phyloP scores from a whole-genome alignment of 2,797 vertebrate species.

The Taeniopygia guttata region DNA sequence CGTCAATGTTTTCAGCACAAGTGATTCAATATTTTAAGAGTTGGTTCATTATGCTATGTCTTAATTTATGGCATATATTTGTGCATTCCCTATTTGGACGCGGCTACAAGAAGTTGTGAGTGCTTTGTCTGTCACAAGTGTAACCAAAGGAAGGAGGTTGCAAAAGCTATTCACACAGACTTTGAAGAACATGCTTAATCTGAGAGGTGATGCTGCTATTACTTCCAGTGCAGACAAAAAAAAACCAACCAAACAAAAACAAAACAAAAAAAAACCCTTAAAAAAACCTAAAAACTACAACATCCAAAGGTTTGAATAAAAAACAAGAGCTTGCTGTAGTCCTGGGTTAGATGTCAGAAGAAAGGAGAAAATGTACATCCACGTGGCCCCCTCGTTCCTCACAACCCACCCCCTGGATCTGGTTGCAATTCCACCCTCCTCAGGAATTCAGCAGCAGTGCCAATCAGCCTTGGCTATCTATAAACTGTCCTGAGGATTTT shows the following conservation, averaged over 20 bases:
- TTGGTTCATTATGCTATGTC: background rate
- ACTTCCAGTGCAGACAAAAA: background rate
- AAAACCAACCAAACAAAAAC: too few species aligned
- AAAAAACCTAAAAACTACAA: background rate
- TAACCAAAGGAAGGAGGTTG: background rate
- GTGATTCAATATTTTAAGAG: background rate
- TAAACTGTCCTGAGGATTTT: background rate
- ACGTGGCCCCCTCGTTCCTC: background rate
- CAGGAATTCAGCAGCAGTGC: constrained; percentile 4
- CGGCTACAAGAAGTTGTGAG: background rate
- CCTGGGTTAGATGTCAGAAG: background rate
- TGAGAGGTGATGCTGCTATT: background rate
- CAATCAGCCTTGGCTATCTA: constrained; percentile 1
- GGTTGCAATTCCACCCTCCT: constrained; percentile 21
- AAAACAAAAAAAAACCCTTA: too few species aligned
- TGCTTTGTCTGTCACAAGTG: background rate
- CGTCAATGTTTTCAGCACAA: background rate
- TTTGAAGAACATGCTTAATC: background rate
- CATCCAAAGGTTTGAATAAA: background rate
- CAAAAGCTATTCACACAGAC: background rate
- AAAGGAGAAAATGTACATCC: background rate
- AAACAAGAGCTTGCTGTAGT: background rate
- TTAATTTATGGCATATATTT: background rate
- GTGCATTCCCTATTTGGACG: background rate
- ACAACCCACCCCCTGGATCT: background rate